Conservation (phyloP, 2,797 vertebrate genomes). For the Rhinophrynus dorsalis region DNA sequence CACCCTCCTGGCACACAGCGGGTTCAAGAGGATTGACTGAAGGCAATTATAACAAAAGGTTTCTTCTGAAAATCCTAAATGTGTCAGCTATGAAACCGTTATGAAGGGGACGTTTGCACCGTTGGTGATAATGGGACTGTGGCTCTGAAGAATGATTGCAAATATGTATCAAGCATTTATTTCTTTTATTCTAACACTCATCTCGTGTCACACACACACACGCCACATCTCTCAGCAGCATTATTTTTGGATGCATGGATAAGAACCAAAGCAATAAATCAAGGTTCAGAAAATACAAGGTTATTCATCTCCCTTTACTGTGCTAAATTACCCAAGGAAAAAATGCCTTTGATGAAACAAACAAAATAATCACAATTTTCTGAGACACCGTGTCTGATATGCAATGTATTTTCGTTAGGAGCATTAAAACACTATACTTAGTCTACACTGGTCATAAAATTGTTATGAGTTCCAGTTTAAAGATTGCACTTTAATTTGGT, state of each 20-base stretch:
- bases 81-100: not conserved
- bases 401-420: too few relatives aligned
- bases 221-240: not conserved
- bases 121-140: not conserved
- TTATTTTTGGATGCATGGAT: not conserved
- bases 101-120: not conserved
- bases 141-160: not conserved
- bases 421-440: too few relatives aligned
- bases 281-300: not conserved
- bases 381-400: too few relatives aligned
- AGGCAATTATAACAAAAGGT: not conserved
- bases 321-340: too few relatives aligned
- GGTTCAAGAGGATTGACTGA: not conserved
- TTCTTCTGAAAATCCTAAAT: not conserved
- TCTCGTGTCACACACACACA: not conserved
- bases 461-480: too few relatives aligned
- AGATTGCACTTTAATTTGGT: too few relatives aligned
- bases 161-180: not conserved
- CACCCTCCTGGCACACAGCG: too few relatives aligned
- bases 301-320: too few relatives aligned
- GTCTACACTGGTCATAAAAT: too few relatives aligned
- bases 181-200: not conserved
- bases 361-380: too few relatives aligned
- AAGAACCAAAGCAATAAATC: not conserved
- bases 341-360: too few relatives aligned